These are phyloP conservation scores for Cyphomyrus plagiostoma DNA, from an alignment of 2,113 vertebrate species.

Conservation along the genomic window DNA sequence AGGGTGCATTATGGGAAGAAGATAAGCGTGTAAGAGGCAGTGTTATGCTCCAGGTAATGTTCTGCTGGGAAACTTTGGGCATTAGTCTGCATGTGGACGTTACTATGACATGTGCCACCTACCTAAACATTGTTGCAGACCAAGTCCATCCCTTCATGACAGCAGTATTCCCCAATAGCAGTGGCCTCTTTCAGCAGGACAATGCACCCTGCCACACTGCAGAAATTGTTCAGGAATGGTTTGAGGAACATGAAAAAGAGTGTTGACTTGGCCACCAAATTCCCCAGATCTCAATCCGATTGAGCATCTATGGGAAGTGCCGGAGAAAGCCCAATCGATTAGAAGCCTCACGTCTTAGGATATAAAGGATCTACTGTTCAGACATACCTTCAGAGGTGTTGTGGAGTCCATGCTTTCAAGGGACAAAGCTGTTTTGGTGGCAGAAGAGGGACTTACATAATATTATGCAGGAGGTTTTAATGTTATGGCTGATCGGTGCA, in stretches of 20 bases:
- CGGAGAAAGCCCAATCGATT: neutral
- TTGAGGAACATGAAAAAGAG: neutral
- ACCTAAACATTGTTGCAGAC: neutral
- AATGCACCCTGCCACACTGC: neutral
- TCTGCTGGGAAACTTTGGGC: neutral
- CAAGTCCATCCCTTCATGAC: neutral
- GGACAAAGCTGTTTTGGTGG: neutral
- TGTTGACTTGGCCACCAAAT: neutral
- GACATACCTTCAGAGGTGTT: neutral
- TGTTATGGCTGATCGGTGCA: neutral
- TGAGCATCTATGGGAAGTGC: neutral
- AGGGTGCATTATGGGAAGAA: neutral
- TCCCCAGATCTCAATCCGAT: neutral
- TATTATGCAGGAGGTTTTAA: neutral
- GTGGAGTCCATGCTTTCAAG: neutral
- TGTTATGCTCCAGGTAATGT: neutral
- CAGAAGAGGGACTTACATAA: neutral
- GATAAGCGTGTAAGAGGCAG: neutral
- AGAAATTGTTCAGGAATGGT: neutral
- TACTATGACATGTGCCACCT: neutral
- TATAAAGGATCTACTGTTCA: neutral
- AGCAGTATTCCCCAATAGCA: neutral
- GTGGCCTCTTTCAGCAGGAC: neutral
- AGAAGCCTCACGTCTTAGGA: neutral
- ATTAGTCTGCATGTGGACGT: neutral